phyloP scores from a whole-genome alignment of 2,888 invertebrate species.

The Pollenia griseotomentosa region DNA sequence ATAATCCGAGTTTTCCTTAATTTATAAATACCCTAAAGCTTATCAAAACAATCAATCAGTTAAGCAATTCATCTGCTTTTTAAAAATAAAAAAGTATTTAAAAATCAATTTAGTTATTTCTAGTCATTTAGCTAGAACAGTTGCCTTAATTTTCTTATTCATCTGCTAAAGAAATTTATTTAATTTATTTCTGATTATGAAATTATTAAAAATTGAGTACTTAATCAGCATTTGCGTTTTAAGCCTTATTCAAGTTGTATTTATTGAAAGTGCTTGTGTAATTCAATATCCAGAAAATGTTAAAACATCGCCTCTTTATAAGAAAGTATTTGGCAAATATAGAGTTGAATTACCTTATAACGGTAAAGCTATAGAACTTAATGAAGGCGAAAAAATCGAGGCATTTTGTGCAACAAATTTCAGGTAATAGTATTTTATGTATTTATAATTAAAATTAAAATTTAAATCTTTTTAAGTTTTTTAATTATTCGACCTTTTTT shows the following conservation, averaged over 20 bases:
- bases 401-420: conserved; percentile 36
- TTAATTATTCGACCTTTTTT: too few species aligned
- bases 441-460: too few species aligned
- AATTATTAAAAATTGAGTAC: background rate
- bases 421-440: conserved; percentile 5
- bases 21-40: background rate
- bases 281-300: conserved; percentile 6
- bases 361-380: background rate
- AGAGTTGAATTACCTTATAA: conserved; percentile 28
- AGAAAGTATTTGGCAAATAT: conserved; percentile 25
- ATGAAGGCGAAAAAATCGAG: conserved; percentile 4
- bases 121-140: background rate
- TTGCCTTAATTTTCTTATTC: background rate
- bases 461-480: too few species aligned
- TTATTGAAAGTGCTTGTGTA: conserved; percentile 4
- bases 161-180: background rate
- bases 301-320: conserved; percentile 36
- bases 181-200: background rate
- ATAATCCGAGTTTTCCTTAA: too few species aligned
- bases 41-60: background rate
- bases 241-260: background rate
- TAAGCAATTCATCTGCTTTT: background rate
- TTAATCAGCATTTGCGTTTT: background rate
- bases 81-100: background rate
- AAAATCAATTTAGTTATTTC: conserved; percentile 2